A percentile compares a stretch with the other conserved stretches of the same genome.
These are phyloP conservation scores for Microctenopoma stevenorrisi DNA, from an alignment of 2,797 vertebrate species.

Conservation along the genomic window DNA sequence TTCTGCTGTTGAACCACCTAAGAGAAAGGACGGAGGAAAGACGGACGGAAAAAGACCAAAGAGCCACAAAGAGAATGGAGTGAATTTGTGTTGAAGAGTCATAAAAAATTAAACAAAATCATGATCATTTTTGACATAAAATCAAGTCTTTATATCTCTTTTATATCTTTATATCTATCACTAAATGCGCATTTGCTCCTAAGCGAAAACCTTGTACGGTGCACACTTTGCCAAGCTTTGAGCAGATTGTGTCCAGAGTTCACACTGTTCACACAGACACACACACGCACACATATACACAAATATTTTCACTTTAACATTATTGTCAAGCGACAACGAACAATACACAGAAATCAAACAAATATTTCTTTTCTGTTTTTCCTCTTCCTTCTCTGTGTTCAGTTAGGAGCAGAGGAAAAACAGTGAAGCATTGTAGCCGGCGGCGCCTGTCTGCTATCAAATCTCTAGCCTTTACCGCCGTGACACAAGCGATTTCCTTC, in stretches of 20 bases:
- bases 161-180: not conserved
- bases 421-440: conserved; percentile 51
- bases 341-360: conserved; percentile 55
- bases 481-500: conserved; percentile 79
- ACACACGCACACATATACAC: conserved; percentile 32
- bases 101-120: not conserved
- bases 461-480: conserved; percentile 79
- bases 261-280: conserved; percentile 54
- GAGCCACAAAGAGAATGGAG: conserved; percentile 27
- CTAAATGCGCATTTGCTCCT: conserved; percentile 13
- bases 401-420: conserved; percentile 59
- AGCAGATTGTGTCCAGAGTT: conserved; percentile 87
- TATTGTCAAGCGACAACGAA: conserved; percentile 59
- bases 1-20: conserved; percentile 95
- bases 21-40: not conserved
- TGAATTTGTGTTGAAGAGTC: not conserved
- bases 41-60: conserved; percentile 12
- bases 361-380: conserved; percentile 51
- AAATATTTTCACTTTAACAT: conserved; percentile 34
- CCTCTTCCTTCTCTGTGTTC: conserved; percentile 48
- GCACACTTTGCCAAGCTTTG: conserved; percentile 75
- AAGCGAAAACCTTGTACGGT: conserved; percentile 26
- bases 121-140: not conserved
- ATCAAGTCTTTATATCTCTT: not conserved
- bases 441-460: conserved; percentile 51